Percentiles rank a stretch among this genome's conserved stretches.
phyloP scores from a whole-genome alignment of 2,888 invertebrate genomes.

The Imbricaverruca yamaguchii region DNA sequence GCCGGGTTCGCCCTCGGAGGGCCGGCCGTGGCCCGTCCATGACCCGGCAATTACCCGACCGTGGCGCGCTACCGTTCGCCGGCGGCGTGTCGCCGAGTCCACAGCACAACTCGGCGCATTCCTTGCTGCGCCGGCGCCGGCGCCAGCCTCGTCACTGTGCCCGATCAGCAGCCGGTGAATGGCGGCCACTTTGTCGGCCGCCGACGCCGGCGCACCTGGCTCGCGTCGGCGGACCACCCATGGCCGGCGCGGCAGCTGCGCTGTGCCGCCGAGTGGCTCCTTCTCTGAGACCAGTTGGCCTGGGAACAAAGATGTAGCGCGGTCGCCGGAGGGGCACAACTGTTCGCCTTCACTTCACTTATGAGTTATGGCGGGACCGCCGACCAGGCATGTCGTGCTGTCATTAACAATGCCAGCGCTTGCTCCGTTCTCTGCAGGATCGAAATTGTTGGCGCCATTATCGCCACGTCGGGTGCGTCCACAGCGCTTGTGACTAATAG shows the following conservation, averaged over 20 bases:
- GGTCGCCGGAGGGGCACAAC: no score
- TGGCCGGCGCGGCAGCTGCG: neutral
- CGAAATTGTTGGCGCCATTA: no score
- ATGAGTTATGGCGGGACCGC: no score
- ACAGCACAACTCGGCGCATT: neutral
- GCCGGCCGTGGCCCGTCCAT: neutral
- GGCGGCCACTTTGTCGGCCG: neutral
- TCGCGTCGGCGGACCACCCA: neutral
- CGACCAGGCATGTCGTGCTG: no score
- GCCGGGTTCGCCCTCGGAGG: neutral
- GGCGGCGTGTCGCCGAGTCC: neutral
- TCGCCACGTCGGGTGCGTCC: no score
- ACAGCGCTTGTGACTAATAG: no score
- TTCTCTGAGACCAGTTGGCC: no score
- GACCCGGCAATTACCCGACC: neutral
- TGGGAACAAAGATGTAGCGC: no score
- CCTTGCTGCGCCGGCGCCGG: neutral
- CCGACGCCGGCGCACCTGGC: neutral
- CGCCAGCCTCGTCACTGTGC: slow-evolving; percentile 26
- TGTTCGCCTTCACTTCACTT: no score
- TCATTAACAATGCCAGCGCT: no score
- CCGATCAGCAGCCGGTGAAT: slow-evolving; percentile 29
- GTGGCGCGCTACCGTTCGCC: neutral
- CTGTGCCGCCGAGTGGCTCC: no score
- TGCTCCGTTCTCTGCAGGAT: no score